phyloP scores from a whole-genome alignment of 2,888 invertebrate species.

The Odontomyia ornata region DNA sequence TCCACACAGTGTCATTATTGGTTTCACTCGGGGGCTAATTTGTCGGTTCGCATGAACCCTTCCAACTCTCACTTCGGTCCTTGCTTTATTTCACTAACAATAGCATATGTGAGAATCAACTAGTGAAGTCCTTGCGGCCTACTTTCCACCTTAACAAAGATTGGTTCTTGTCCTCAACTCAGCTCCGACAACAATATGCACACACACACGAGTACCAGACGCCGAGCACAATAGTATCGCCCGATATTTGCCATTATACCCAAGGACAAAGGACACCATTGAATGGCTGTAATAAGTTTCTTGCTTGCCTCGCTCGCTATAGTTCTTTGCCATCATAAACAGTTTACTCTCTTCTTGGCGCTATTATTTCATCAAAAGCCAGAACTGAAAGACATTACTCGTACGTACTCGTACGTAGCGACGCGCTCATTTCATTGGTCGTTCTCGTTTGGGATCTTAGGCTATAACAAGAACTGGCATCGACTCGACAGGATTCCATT shows the following conservation, averaged over 20 bases:
- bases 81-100: not conserved
- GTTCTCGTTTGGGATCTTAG: not conserved
- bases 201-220: not conserved
- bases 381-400: not conserved
- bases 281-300: constrained; percentile 20
- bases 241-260: constrained; percentile 19
- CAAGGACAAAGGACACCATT: constrained; percentile 33
- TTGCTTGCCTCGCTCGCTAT: not conserved
- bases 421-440: not conserved
- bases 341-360: constrained; percentile 23
- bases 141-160: not conserved
- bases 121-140: not conserved
- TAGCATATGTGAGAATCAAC: constrained; percentile 4
- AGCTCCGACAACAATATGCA: not conserved
- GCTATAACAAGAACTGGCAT: constrained; percentile 34
- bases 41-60: not conserved
- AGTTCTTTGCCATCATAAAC: constrained; percentile 18
- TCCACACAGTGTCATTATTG: not conserved
- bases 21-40: constrained; percentile 2
- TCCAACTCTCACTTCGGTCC: not conserved
- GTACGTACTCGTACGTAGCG: not conserved
- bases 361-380: constrained; percentile 29
- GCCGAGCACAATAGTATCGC: not conserved
- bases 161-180: too few species aligned
- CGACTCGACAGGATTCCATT: constrained; percentile 39